Base-by-base conservation (phyloP, 2,888 invertebrate species). In the Zele albiditarsus region DNA sequence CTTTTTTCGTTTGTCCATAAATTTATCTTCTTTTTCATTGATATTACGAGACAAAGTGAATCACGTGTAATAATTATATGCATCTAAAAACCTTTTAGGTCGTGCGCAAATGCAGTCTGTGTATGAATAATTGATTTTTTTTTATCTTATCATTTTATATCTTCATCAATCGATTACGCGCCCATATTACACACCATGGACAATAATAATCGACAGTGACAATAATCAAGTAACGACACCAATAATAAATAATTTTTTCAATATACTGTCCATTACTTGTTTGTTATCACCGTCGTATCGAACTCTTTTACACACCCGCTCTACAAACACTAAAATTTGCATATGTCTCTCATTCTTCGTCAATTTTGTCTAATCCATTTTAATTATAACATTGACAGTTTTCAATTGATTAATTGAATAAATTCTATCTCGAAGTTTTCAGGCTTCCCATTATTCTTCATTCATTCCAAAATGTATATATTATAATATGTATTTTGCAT, bases 31-130 rank as follows among this genome's bases (percentile, higher is more conserved):
- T 23, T 12, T 60, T 65, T 72, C 27, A 57, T 65, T 53, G 57
- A 72, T 38, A 66, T 72, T 72, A 72, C 57, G 27, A 60, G 28
- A 72, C 10, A 53, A 53, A 53, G 20, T 20, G 53, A 58, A 65
- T 57, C 72, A 72, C 57, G 57, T 66, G 53, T 53, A 53, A 58
- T 33, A 58, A 16, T 60, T 27, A 27, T 60, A 60, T 60, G 16
- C 49, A 66, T 72, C 33, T 42, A 38, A 66, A 72, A 66, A 57
- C 58, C 57, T 66, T 72, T 57, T 57, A 72, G 66, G 57, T 72
- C 72, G 72, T 72, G 72, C 65, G 66, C 66, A 65, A 57, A 65
- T 72, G 72, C 65, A 66, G 66, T 65, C 66, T 72, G 65, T 66
- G 57, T 57, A 38, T 57, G 60, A 27, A 38, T 49, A 42, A 66